A percentile compares a stretch with the other conserved stretches of the same genome.
These are phyloP conservation scores for Temnothorax longispinosus DNA, from an alignment of 1,140 invertebrate species.

Conservation along the genomic window DNA sequence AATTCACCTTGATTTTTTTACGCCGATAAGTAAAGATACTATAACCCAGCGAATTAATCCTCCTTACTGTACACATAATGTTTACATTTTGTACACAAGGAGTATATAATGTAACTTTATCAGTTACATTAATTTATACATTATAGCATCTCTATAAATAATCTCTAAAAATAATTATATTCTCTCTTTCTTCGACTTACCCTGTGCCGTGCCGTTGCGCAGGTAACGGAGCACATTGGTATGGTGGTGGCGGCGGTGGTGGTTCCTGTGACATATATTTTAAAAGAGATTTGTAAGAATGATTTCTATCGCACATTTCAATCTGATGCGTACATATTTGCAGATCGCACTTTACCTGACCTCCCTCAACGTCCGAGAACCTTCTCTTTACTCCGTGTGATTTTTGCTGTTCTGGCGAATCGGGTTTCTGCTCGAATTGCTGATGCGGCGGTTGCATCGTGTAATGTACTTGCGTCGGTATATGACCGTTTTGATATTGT, in stretches of 20 bases:
- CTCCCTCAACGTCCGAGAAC: constrained; percentile 82
- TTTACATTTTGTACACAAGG: constrained; percentile 32
- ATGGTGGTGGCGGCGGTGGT: constrained; percentile 70
- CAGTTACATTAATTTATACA: constrained; percentile 1
- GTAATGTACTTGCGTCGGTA: constrained; percentile 83
- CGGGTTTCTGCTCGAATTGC: constrained; percentile 79
- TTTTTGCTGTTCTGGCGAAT: constrained; percentile 81
- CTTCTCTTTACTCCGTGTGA: constrained; percentile 83
- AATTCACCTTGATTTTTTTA: no score
- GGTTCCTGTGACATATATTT: constrained; percentile 74
- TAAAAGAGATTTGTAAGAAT: neutral
- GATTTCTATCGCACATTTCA: neutral
- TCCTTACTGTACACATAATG: neutral
- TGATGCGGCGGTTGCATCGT: constrained; percentile 81
- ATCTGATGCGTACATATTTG: neutral
- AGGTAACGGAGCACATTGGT: constrained; percentile 79
- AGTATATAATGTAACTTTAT: constrained; percentile 42
- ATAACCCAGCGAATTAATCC: no score
- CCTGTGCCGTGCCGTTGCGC: constrained; percentile 83
- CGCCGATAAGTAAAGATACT: no score
- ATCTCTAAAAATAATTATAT: constrained; percentile 17
- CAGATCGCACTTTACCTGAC: constrained; percentile 75
- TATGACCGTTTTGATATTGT: constrained; percentile 84
- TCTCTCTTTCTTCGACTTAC: constrained; percentile 77
- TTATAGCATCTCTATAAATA: neutral